Evolutionary conservation across 2,113 vertebrate genomes (phyloP).

Genomic region (western clawed frog (Xenopus tropicalis)): UCB_Xtro_10.0 CM004449.2:45967001-45967500

Average conservation of each 20-base stretch:
- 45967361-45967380: too few species aligned
- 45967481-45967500: too few species aligned
- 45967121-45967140: conserved; percentile 12
- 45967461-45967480: too few species aligned
- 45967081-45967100: not conserved
- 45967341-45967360: too few species aligned
- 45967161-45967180: not conserved
- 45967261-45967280: not conserved
- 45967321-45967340: too few species aligned
- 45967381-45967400: too few species aligned
- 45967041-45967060: conserved; percentile 7
- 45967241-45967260: not conserved
- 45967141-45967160: conserved; percentile 16
- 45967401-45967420: too few species aligned
- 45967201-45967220: too few species aligned
- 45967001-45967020: not conserved
- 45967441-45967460: too few species aligned
- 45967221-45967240: too few species aligned
- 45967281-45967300: not conserved
- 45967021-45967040: not conserved
- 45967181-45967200: conserved; percentile 2
- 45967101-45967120: conserved; percentile 22
- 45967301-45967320: not conserved
- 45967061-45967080: conserved; percentile 22
- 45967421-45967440: too few species aligned